These are phyloP conservation scores for Perizoma flavofasciatum DNA, from an alignment of 2,888 invertebrate genomes.

Conservation along the genomic window DNA sequence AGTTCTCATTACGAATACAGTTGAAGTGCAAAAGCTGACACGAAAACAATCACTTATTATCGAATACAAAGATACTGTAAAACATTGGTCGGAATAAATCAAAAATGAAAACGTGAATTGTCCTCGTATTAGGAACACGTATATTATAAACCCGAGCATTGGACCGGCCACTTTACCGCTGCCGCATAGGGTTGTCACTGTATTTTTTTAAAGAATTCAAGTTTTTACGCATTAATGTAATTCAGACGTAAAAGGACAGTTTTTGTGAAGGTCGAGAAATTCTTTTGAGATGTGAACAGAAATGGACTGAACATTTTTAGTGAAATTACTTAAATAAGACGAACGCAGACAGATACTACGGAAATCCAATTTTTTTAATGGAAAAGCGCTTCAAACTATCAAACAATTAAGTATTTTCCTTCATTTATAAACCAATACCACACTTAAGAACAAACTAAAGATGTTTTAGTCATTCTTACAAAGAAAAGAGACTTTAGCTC, in stretches of 20 bases:
- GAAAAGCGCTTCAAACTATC: no score
- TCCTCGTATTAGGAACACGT: conserved; percentile 64
- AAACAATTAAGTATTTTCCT: no score
- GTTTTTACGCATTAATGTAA: conserved; percentile 30
- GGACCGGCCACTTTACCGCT: conserved; percentile 45
- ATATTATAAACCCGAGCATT: conserved; percentile 42
- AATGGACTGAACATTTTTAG: conserved; percentile 3
- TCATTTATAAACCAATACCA: no score
- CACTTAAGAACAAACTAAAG: no score
- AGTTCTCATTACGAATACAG: conserved; percentile 70
- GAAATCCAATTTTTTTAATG: conserved; percentile 1
- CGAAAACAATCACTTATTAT: conserved; percentile 74
- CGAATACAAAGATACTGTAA: conserved; percentile 52
- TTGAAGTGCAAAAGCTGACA: conserved; percentile 78
- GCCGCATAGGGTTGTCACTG: conserved; percentile 36
- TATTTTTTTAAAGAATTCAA: conserved; percentile 30
- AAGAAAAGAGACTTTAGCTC: no score
- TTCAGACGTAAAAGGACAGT: conserved; percentile 23
- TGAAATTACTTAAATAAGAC: conserved; percentile 9
- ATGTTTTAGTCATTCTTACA: no score
- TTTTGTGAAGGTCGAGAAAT: conserved; percentile 26
- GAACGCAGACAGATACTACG: conserved; percentile 6
- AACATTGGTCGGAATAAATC: conserved; percentile 61
- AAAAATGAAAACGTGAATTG: conserved; percentile 57
- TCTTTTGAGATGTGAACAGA: conserved; percentile 13